A percentile compares a stretch with the other conserved stretches of the same genome.
phyloP scores from a whole-genome alignment of 2,113 vertebrate species.

The Harpagus bidentatus region DNA sequence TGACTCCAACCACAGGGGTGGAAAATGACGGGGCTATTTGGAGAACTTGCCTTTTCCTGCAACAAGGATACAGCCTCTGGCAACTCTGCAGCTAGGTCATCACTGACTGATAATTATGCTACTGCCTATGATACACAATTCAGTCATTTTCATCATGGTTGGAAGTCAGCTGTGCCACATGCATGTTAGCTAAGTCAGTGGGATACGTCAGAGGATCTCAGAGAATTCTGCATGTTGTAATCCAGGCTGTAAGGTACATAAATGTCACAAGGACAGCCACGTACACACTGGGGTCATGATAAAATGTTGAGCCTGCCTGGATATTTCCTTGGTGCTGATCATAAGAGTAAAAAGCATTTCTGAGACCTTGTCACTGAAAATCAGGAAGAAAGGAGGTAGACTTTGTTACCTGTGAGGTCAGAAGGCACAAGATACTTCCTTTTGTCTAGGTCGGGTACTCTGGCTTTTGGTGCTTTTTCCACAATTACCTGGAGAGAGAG shows the following conservation, averaged over 20 bases:
- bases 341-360: not conserved
- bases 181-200: not conserved
- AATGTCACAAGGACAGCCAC: not conserved
- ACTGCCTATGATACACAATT: not conserved
- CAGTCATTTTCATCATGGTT: not conserved
- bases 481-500: conserved; percentile 86
- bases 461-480: conserved; percentile 89
- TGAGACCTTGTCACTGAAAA: not conserved
- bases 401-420: conserved; percentile 90
- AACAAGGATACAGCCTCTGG: not conserved
- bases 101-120: not conserved
- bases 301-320: not conserved
- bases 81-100: not conserved
- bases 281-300: not conserved
- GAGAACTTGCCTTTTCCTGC: not conserved
- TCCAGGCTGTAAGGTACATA: not conserved
- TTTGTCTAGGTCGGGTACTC: conserved; percentile 95
- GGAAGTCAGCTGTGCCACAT: not conserved
- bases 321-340: not conserved
- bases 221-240: not conserved
- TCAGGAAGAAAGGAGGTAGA: not conserved
- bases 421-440: conserved; percentile 97
- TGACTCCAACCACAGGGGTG: not conserved
- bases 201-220: not conserved
- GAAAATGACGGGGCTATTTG: not conserved